Base-by-base conservation (phyloP, 2,113 vertebrate genomes). In the Scomber japonicus region DNA sequence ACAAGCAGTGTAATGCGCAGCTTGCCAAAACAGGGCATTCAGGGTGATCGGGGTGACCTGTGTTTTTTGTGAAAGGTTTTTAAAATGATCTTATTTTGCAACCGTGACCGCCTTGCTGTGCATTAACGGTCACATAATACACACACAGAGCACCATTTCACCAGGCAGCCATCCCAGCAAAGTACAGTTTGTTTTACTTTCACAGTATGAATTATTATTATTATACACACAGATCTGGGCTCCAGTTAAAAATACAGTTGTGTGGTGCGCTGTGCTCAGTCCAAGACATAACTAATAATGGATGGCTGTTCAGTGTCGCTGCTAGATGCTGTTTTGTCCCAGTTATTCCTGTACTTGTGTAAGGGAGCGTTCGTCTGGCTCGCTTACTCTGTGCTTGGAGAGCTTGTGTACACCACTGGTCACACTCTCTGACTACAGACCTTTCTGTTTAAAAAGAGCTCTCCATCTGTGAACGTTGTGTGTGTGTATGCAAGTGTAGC, bases 341-440 rank as follows among this genome's bases (percentile, higher is more conserved):
- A 46, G 61, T 81, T 65, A n/a, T 68, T 56, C 50, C 51, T 68
- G 30, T 30, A 16, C 69, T 69, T 74, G 74, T 67, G 57, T 56
- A 57, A 27, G 31, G n/a, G 30, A 46, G 54, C 71, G 61, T 79
- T 77, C 66, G 83, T 73, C 44, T 61, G 66, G 24, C 46, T 71
- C 31, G 68, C 14, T 12, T 59, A 57, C 78, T 73, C 64, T 71
- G 75, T 71, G 48, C 63, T 78, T 71, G 19, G 35, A 77, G 86
- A 83, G 51, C 68, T 40, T 57, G 27, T 65, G 51, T 35, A 69
- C 62, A 76, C 59, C 70, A 61, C 59, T 21, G 56, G 59, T 84
- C 82, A 79, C 78, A 68, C 84, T 82, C 51, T 80, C 14, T 74
- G 72, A 74, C 81, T 75, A 14, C 84, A 85, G 86, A 72, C 73